Conservation (phyloP, 2,113 vertebrate species). For the Zosterops borbonicus region DNA sequence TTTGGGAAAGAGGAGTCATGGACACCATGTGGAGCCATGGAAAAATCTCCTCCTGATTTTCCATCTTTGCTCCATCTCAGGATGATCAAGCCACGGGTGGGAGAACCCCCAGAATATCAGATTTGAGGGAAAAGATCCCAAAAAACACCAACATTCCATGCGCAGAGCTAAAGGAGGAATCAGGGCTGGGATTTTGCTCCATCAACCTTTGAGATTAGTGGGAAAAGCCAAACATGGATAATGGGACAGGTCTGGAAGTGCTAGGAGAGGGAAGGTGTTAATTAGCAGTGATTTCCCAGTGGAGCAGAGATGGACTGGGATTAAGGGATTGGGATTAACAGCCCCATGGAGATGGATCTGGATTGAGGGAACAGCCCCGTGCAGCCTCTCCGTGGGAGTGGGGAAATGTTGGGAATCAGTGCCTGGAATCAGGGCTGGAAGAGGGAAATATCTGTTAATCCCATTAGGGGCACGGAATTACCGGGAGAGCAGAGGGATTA, state of each 20-base stretch:
- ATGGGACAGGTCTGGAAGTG: neutral
- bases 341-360: constrained; percentile 16
- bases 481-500: neutral
- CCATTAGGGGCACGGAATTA: constrained; percentile 57
- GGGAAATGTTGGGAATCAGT: constrained; percentile 58
- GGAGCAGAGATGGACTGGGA: constrained; percentile 21
- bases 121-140: neutral
- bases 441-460: constrained; percentile 73
- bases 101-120: rapidly evolving
- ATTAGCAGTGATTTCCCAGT: constrained; percentile 65
- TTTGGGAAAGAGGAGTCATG: rapidly evolving
- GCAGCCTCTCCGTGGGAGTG: neutral
- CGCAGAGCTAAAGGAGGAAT: neutral
- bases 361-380: neutral
- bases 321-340: neutral
- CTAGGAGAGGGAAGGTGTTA: constrained; percentile 59
- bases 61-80: neutral
- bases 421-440: constrained; percentile 52
- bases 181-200: neutral
- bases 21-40: rapidly evolving
- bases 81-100: rapidly evolving
- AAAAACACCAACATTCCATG: rapidly evolving
- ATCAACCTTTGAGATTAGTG: neutral
- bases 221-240: constrained; percentile 1
- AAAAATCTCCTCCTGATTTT: neutral